These are phyloP conservation scores for Pantherophis guttatus DNA, from an alignment of 2,113 vertebrate genomes.

Conservation along the genomic window DNA sequence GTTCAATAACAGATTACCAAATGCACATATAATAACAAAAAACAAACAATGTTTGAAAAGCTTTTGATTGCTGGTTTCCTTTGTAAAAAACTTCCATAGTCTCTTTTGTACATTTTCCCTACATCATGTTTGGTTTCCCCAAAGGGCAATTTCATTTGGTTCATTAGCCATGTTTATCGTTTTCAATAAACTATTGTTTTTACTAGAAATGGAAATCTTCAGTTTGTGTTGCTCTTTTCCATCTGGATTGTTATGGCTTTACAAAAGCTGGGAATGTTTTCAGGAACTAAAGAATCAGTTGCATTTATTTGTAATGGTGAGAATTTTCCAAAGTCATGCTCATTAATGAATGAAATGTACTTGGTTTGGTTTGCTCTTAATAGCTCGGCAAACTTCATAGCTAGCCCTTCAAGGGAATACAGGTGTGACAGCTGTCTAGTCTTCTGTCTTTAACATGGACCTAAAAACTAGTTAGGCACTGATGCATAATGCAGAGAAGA, in stretches of 20 bases:
- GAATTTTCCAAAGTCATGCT: neutral
- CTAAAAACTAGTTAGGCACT: neutral
- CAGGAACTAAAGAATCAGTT: neutral
- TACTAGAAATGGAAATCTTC: slow-evolving; percentile 47
- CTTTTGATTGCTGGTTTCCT: neutral
- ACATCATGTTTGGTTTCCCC: neutral
- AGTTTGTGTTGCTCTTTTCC: slow-evolving; percentile 50
- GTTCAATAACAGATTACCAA: neutral
- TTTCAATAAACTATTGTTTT: slow-evolving; percentile 32
- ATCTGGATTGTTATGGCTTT: neutral
- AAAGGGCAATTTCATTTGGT: slow-evolving; percentile 17
- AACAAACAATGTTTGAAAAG: neutral
- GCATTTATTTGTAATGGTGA: neutral
- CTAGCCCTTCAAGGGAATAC: neutral
- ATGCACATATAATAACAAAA: neutral
- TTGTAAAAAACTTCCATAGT: neutral
- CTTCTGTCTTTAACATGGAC: neutral
- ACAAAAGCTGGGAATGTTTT: neutral
- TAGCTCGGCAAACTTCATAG: neutral
- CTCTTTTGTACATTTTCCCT: neutral
- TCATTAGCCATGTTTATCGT: slow-evolving; percentile 45
- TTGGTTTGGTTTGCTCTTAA: neutral
- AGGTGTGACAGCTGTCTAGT: neutral
- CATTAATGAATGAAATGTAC: neutral
- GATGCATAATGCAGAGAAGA: neutral